Percentiles rank a stretch among this genome's conserved stretches.
Evolutionary conservation across 2,888 invertebrate genomes (phyloP).

Genomic region (Cataglyphis albicans): DNA sequence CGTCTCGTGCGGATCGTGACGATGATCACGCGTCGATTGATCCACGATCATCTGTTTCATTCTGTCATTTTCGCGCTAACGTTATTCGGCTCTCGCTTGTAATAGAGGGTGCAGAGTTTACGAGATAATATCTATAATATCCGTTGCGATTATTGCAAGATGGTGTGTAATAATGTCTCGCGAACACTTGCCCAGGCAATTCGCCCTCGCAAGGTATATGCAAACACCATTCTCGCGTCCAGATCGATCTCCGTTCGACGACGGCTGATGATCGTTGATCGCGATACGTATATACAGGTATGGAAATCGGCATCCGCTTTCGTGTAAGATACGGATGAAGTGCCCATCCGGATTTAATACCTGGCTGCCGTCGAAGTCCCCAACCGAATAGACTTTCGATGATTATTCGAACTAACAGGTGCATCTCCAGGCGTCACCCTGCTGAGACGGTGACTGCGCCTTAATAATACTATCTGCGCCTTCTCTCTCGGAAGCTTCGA

Average conservation of each 20-base stretch:
- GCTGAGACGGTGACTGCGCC: constrained; percentile 80
- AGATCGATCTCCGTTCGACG: constrained; percentile 26
- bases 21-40: neutral
- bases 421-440: constrained; percentile 82
- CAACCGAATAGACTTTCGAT: constrained; percentile 28
- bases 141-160: constrained; percentile 54
- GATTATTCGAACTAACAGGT: constrained; percentile 76
- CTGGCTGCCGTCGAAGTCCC: constrained; percentile 48
- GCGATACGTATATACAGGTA: constrained; percentile 59
- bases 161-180: constrained; percentile 20
- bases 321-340: constrained; percentile 52
- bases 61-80: neutral
- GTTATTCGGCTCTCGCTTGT: constrained; percentile 10
- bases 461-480: constrained; percentile 80
- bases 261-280: constrained; percentile 17
- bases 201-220: neutral
- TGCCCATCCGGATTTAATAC: constrained; percentile 49
- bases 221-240: constrained; percentile 16
- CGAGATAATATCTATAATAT: constrained; percentile 50
- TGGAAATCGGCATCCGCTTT: constrained; percentile 49
- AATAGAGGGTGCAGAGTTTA: constrained; percentile 55
- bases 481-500: constrained; percentile 82
- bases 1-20: neutral
- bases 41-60: neutral
- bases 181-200: constrained; percentile 21